Base-by-base conservation (phyloP, 2,113 vertebrate species). In the Caranx melampygus region DNA sequence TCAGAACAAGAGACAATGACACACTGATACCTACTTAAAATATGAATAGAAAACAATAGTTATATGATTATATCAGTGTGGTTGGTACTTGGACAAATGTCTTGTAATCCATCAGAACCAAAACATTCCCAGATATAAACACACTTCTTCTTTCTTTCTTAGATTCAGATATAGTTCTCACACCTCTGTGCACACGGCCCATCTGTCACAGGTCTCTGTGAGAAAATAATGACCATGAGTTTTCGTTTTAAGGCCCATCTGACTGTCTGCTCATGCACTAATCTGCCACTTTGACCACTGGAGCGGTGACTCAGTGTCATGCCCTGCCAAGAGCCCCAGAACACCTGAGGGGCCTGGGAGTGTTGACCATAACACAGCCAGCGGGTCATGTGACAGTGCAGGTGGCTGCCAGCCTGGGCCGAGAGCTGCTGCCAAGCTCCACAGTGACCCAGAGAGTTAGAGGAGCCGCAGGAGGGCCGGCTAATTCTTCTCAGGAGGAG, bases 371-470 rank as follows among this genome's bases (percentile, higher is more conserved):
- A 83, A 77, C 35, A 52, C 62, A 60, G 63, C 51, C 55, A 21
- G 68, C 3, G 49, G 75, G 86, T 90, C 90, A 91, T 83, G 88
- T 89, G 88, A 89, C 65, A 0, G 59, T 5, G 71, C 86, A 86
- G 86, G 83, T 87, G 89, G 78, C 83, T 78, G 78, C 75, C 83
- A 81, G 77, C 49, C 63, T 26, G 74, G 72, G n/a, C 74, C 13
- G 60, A n/a, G 47, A 5, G 52, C 77, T 21, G 69, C 78, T 67
- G 82, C 79, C 83, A 88, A 84, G 47, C 70, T 78, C 75, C 81
- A 72, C 74, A 44, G 71, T 82, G 83, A 86, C 68, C 81, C 77
- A 62, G 54, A 85, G 81, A 83, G 78, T 75, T 64, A 47, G 57
- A 69, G 62, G 69, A 88, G 2, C 87, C 18, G 55, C 44, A 45